phyloP scores from a whole-genome alignment of 2,113 vertebrate genomes.

The Apus apus region DNA sequence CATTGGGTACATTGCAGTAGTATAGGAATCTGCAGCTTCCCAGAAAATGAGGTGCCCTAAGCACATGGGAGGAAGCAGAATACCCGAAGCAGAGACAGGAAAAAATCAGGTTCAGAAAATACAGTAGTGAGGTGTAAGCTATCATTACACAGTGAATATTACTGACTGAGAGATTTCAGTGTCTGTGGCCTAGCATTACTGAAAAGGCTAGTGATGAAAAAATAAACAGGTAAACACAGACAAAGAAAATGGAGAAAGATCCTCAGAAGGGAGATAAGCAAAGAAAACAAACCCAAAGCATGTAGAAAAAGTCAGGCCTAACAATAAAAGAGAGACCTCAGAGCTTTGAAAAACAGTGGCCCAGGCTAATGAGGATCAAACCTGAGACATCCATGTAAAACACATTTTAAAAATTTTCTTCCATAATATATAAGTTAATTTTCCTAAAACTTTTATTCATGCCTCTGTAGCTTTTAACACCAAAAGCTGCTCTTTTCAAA shows the following conservation, averaged over 20 bases:
- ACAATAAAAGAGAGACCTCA: not conserved
- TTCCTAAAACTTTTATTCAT: not conserved
- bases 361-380: not conserved
- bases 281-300: not conserved
- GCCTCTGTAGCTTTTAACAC: not conserved
- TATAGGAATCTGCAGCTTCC: not conserved
- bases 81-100: not conserved
- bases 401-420: not conserved
- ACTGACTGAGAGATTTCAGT: not conserved
- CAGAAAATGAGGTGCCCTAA: not conserved
- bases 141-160: not conserved
- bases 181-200: not conserved
- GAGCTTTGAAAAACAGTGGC: not conserved
- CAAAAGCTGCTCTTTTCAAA: not conserved
- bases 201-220: not conserved
- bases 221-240: not conserved
- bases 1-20: not conserved
- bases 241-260: not conserved
- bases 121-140: not conserved
- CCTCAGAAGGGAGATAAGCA: not conserved
- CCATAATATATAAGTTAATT: not conserved
- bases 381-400: not conserved
- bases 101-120: not conserved
- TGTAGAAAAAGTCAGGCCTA: not conserved
- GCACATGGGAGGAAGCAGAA: not conserved